Percentiles rank a stretch among this genome's conserved stretches.
These are phyloP conservation scores for Empidonax traillii DNA, from an alignment of 2,113 vertebrate species.

Conservation along the genomic window DNA sequence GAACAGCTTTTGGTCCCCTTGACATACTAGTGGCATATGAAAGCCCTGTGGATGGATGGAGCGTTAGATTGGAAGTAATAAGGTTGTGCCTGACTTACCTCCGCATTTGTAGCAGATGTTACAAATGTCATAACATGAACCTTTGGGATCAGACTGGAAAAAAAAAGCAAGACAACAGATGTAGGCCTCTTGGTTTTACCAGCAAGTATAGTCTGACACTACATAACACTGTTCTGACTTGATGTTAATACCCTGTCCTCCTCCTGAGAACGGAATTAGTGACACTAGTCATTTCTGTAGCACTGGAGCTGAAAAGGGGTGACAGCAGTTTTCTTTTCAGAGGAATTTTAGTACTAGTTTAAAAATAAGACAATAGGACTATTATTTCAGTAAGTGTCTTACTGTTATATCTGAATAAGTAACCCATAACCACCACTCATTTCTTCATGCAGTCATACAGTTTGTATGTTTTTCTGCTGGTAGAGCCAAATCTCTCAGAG, in stretches of 20 bases:
- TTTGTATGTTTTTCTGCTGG: background rate
- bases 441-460: background rate
- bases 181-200: slow-evolving; percentile 63
- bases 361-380: slow-evolving; percentile 10
- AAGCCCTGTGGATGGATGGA: slow-evolving; percentile 64
- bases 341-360: slow-evolving; percentile 35
- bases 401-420: background rate
- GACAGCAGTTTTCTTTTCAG: background rate
- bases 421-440: background rate
- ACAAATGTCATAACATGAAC: slow-evolving; percentile 73
- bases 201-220: slow-evolving; percentile 52
- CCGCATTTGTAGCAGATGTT: slow-evolving; percentile 72
- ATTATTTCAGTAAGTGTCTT: background rate
- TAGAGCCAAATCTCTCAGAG: background rate
- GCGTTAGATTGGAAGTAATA: slow-evolving; percentile 72
- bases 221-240: slow-evolving; percentile 51
- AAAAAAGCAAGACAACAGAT: slow-evolving; percentile 63
- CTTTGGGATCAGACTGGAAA: slow-evolving; percentile 63
- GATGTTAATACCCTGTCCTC: slow-evolving; percentile 37
- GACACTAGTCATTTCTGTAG: background rate
- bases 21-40: slow-evolving; percentile 33
- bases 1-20: slow-evolving; percentile 23
- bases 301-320: background rate
- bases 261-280: slow-evolving; percentile 6
- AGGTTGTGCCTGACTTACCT: slow-evolving; percentile 73